These are phyloP conservation scores for Bacillus rossius DNA, from an alignment of 1,140 invertebrate genomes.

Conservation along the genomic window DNA sequence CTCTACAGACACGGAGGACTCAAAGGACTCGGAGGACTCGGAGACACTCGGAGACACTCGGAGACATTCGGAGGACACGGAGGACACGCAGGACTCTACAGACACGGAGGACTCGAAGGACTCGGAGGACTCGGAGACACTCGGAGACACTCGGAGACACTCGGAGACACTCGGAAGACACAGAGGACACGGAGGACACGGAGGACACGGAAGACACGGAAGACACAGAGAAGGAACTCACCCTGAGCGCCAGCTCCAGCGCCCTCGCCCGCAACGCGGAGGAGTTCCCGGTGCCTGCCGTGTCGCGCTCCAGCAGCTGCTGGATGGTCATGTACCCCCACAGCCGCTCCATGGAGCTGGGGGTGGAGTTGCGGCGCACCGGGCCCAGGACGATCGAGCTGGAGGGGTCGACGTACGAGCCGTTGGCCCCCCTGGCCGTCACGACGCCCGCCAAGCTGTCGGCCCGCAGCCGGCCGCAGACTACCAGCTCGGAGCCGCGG, in stretches of 20 bases:
- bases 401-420: background rate
- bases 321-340: conserved; percentile 46
- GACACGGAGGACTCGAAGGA: too few species aligned
- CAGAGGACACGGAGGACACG: too few species aligned
- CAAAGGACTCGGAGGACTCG: too few species aligned
- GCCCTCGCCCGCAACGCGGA: conserved; percentile 24
- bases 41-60: too few species aligned
- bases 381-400: background rate
- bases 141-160: too few species aligned
- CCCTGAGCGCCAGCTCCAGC: conserved; percentile 45
- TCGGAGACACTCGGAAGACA: too few species aligned
- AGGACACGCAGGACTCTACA: too few species aligned
- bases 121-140: too few species aligned
- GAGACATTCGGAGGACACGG: too few species aligned
- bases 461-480: conserved; percentile 45
- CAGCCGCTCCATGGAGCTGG: conserved; percentile 23
- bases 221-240: too few species aligned
- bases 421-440: background rate
- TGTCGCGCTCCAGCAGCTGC: conserved; percentile 34
- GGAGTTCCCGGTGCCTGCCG: conserved; percentile 21
- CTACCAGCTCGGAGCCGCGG: conserved; percentile 51
- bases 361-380: background rate
- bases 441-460: conserved; percentile 9
- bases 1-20: too few species aligned
- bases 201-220: too few species aligned